phyloP scores from a whole-genome alignment of 92 coral and sea anemone genomes.

The Siderastrea siderea region DNA sequence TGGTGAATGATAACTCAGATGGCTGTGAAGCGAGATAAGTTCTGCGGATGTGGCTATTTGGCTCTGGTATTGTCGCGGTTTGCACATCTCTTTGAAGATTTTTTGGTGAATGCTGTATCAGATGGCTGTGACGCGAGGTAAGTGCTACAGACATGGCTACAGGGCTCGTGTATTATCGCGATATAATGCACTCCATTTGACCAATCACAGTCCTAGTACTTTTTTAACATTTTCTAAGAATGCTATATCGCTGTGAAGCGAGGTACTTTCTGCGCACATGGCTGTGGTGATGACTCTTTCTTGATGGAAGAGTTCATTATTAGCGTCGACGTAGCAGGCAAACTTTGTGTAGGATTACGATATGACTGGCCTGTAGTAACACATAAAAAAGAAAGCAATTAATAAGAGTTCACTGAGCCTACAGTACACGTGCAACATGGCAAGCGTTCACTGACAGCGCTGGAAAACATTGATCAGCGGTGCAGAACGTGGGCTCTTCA shows the following conservation, averaged over 20 bases:
- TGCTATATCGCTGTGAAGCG: constrained; percentile 16
- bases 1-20: constrained; percentile 11
- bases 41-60: no score
- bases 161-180: no score
- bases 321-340: constrained; percentile 4
- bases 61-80: no score
- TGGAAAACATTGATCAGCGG: no score
- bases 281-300: background rate
- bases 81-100: no score
- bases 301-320: constrained; percentile 2
- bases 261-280: background rate
- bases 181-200: no score
- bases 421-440: background rate
- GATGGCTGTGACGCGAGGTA: constrained; percentile 19
- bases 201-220: no score
- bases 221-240: no score
- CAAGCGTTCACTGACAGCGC: no score
- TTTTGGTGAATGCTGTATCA: background rate
- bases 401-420: background rate
- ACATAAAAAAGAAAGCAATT: background rate
- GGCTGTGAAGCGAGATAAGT: constrained; percentile 4
- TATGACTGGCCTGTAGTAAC: constrained; percentile 9
- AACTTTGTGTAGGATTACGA: background rate
- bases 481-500: no score
- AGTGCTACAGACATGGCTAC: background rate